A percentile compares a stretch with the other conserved stretches of the same genome.
Evolutionary conservation across 2,888 invertebrate genomes (phyloP).

Genomic region (Gastracanthus pulcherrimus): DNA sequence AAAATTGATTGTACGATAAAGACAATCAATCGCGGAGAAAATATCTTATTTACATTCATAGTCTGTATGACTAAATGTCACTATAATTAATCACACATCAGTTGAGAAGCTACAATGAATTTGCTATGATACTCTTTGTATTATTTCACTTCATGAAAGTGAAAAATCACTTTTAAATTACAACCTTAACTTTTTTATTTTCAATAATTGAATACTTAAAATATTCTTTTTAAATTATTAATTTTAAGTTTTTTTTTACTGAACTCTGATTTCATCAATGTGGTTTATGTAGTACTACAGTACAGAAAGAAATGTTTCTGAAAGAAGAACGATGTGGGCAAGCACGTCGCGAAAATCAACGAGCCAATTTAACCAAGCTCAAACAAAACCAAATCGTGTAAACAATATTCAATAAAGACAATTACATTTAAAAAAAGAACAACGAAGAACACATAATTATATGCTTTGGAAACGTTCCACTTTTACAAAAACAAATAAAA

Average conservation of each 20-base stretch:
- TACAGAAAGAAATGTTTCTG: background rate
- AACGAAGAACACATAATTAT: background rate
- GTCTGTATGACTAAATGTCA: background rate
- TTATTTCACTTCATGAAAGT: too few species aligned
- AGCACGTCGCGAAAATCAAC: background rate
- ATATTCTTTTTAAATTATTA: too few species aligned
- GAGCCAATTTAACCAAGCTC: background rate
- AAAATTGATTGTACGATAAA: background rate
- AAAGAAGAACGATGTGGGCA: background rate
- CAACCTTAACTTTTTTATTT: too few species aligned
- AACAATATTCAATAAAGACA: constrained; percentile 3
- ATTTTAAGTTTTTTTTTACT: background rate
- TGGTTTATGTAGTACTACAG: too few species aligned
- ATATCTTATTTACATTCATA: background rate
- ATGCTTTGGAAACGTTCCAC: background rate
- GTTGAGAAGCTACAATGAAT: background rate
- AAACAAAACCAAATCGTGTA: background rate
- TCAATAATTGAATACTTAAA: too few species aligned
- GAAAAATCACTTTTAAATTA: too few species aligned
- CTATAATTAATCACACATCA: background rate
- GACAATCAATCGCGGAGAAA: background rate
- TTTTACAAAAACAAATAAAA: background rate
- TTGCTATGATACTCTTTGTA: background rate
- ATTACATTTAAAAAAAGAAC: background rate
- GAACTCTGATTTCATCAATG: background rate